Conservation (phyloP, 1,140 invertebrate species). For the Achatina immaculata region DNA sequence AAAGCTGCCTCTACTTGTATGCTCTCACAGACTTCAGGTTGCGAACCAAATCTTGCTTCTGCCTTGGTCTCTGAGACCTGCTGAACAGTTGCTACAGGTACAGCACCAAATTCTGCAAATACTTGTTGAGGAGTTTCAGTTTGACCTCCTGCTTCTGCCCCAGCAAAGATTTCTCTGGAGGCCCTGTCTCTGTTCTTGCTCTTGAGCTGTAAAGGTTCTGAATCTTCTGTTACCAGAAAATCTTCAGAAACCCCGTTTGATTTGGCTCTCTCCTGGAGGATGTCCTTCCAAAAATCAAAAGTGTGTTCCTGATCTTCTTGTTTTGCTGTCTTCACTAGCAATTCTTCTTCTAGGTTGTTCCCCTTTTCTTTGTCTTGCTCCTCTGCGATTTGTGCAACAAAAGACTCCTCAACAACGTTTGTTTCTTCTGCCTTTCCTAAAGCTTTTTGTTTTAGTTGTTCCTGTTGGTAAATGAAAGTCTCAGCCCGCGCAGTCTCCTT, state of each 20-base stretch:
- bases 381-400: too few species aligned
- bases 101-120: too few species aligned
- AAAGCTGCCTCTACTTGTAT: neutral
- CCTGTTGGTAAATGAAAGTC: neutral
- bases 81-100: neutral
- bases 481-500: neutral
- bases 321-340: too few species aligned
- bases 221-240: neutral
- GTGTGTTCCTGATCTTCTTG: too few species aligned
- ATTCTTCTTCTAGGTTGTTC: too few species aligned
- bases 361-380: too few species aligned
- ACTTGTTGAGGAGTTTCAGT: neutral
- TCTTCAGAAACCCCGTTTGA: neutral
- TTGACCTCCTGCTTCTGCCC: neutral
- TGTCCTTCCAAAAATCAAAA: neutral
- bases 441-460: neutral
- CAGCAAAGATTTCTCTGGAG: neutral
- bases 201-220: neutral
- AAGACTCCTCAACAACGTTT: neutral
- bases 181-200: neutral
- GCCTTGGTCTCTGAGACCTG: neutral
- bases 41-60: neutral
- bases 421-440: neutral
- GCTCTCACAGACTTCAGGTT: neutral
- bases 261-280: neutral